phyloP scores from a whole-genome alignment of 2,113 vertebrate species.

The Cynopterus brachyotis region DNA sequence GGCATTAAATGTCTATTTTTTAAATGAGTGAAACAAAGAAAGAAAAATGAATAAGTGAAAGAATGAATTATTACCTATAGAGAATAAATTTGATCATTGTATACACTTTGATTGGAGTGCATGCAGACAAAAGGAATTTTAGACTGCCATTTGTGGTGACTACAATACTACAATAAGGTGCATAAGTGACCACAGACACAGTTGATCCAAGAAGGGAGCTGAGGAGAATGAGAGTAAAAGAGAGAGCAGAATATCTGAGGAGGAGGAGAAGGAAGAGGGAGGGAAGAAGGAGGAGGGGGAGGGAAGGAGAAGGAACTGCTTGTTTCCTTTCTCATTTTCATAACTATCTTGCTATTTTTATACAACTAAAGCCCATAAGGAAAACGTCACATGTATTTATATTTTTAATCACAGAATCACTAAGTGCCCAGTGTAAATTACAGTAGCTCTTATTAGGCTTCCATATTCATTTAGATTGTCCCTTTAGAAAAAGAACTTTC shows the following conservation, averaged over 20 bases:
- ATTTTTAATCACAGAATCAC: background rate
- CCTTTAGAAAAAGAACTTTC: background rate
- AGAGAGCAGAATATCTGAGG: background rate
- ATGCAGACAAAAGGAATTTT: background rate
- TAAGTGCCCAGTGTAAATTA: background rate
- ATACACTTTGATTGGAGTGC: background rate
- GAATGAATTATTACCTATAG: background rate
- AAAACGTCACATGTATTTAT: background rate
- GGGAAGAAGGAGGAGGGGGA: background rate
- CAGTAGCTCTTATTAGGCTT: background rate
- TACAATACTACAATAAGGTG: background rate
- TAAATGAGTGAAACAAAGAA: background rate
- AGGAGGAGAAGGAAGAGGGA: background rate
- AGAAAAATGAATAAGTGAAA: background rate
- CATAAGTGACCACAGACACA: background rate
- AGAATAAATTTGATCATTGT: background rate
- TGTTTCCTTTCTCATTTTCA: background rate
- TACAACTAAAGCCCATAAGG: background rate
- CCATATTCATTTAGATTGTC: background rate
- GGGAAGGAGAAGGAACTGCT: fast-evolving
- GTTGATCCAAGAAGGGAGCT: background rate
- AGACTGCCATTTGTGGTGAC: background rate
- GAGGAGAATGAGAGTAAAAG: background rate
- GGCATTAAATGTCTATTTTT: background rate
- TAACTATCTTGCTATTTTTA: background rate